Evolutionary conservation across 2,113 vertebrate species (phyloP).

Genomic region (Varanus komodoensis): DNA sequence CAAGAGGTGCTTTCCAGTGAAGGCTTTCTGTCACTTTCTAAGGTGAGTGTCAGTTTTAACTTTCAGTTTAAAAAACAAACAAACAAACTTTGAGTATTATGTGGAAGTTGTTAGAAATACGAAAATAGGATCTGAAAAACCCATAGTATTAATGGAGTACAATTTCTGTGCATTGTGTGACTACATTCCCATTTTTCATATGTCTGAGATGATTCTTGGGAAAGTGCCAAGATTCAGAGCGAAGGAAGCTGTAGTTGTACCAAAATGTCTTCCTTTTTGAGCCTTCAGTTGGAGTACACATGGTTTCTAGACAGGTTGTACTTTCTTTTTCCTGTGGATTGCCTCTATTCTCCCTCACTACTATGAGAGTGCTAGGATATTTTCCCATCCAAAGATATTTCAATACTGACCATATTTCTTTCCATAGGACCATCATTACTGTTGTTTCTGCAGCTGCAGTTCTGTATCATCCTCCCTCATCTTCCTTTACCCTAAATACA

Average conservation of each 20-base stretch:
- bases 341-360: background rate
- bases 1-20: conserved; percentile 92
- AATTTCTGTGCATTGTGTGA: background rate
- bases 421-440: background rate
- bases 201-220: background rate
- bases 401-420: background rate
- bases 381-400: background rate
- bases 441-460: background rate
- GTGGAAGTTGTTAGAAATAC: background rate
- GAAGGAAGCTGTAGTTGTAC: background rate
- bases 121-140: background rate
- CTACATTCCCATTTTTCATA: background rate
- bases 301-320: background rate
- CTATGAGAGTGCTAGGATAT: background rate
- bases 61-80: background rate
- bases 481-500: background rate
- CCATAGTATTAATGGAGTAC: background rate
- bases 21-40: conserved; percentile 92
- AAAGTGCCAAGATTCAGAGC: background rate
- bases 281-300: background rate
- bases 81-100: background rate
- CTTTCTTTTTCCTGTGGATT: background rate
- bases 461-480: background rate
- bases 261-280: background rate
- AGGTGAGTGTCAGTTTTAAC: conserved; percentile 78